Evolutionary conservation across 2,113 vertebrate genomes (phyloP), one percentile per base, ranked within the genome.

Genomic region (Steatornis caripensis): DNA sequence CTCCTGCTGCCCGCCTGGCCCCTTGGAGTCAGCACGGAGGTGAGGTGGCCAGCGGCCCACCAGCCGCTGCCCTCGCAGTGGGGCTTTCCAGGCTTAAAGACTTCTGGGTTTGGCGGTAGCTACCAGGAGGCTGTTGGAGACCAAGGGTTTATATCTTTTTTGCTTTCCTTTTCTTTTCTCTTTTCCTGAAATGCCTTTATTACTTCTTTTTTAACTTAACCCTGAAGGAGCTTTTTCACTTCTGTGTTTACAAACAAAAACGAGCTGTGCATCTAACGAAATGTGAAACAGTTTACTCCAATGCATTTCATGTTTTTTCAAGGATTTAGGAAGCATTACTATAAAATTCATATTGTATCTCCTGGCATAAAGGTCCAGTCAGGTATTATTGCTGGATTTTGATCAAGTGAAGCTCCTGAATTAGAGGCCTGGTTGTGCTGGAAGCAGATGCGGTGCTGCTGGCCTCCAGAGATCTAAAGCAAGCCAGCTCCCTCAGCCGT

Each of bases 1-100:
- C 27, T 55, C 43, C 37, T 0, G 1, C 36, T 1, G 0, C 62
- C 36, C 24, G 21, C 51, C 36, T 15, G 18, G 36, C 32, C 29
- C 34, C 77, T 45, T 1, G 0, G 36, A 58, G 45, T 10, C 4
- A 36, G 32, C 34, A 11, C 6, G 29, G 61, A 26, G 16, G 34
- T 24, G 16, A 29, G 49, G 49, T 0, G 2, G 15, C 65, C 8
- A 16, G 26, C 2, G 18, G 17, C 34, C 51, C 15, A 10, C 51
- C 53, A 41, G n/a, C n/a, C n/a, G 27, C 55, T 41, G n/a, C n/a
- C 53, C 74, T 58, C 23, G 30, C 37, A 39, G 22, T 0, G 0
- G 27, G 4, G 20, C 39, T 54, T 23, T 19, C 30, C 60, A 16
- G 36, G 36, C 15, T 48, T 34, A 36, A 61, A 53, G 39, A 18